A percentile compares a stretch with the other conserved stretches of the same genome.
phyloP scores from a whole-genome alignment of 1,140 invertebrate species.

The Papilio aristodemus region DNA sequence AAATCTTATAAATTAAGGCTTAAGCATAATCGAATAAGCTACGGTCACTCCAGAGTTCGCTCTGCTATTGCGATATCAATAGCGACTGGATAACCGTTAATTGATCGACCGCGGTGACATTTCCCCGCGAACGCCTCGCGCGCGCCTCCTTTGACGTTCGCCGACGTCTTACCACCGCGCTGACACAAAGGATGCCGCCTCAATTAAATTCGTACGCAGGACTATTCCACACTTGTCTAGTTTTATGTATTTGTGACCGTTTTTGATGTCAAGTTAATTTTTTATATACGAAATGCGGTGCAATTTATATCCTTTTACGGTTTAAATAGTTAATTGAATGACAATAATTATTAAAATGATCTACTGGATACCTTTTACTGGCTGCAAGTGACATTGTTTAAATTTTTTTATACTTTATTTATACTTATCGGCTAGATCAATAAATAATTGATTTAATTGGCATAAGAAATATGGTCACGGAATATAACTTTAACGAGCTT shows the following conservation, averaged over 20 bases:
- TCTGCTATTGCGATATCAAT: constrained; percentile 62
- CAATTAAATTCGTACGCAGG: constrained; percentile 73
- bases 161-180: constrained; percentile 43
- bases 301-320: constrained; percentile 43
- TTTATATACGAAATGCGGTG: constrained; percentile 34
- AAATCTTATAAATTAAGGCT: constrained; percentile 35
- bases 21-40: constrained; percentile 45
- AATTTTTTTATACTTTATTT: neutral
- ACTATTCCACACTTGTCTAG: constrained; percentile 63
- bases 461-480: neutral
- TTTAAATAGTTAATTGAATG: constrained; percentile 45
- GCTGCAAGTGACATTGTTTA: constrained; percentile 10
- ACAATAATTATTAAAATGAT: constrained; percentile 26
- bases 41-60: constrained; percentile 46
- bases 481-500: neutral
- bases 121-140: constrained; percentile 56
- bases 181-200: constrained; percentile 61
- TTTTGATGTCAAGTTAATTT: constrained; percentile 40
- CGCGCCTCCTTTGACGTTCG: constrained; percentile 56
- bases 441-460: neutral
- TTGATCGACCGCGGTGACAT: constrained; percentile 74
- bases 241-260: constrained; percentile 50
- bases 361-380: neutral
- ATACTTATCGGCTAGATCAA: neutral
- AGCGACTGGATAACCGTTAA: constrained; percentile 59